phyloP scores from a whole-genome alignment of 2,888 invertebrate species.

The Axea sp. region DNA sequence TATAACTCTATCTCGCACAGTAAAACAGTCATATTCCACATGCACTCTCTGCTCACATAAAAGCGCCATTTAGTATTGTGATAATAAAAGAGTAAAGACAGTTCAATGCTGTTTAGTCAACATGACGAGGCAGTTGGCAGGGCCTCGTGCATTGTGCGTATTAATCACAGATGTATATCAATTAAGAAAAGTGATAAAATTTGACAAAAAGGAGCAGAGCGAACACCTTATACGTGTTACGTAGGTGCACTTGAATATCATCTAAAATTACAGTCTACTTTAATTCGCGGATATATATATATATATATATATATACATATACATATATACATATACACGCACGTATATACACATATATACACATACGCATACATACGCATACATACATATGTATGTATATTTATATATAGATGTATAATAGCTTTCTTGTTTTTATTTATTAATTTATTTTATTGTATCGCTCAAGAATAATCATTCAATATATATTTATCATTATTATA shows the following conservation, averaged over 20 bases:
- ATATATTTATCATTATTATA: conserved; percentile 74
- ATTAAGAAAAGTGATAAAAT: conserved; percentile 64
- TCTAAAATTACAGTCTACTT: conserved; percentile 71
- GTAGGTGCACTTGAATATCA: conserved; percentile 63
- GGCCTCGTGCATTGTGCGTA: conserved; percentile 65
- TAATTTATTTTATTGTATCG: conserved; percentile 5
- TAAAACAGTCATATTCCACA: conserved; percentile 55
- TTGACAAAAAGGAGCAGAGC: conserved; percentile 63
- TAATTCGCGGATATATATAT: conserved; percentile 71
- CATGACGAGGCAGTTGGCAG: conserved; percentile 42
- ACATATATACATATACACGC: neutral
- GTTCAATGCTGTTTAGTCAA: conserved; percentile 50
- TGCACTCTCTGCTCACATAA: conserved; percentile 48
- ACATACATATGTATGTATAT: too few species aligned
- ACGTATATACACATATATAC: neutral
- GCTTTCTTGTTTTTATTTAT: conserved; percentile 19
- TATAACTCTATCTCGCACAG: conserved; percentile 57
- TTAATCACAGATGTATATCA: conserved; percentile 66
- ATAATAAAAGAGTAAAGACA: conserved; percentile 52
- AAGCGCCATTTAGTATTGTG: conserved; percentile 31
- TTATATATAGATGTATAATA: conserved; percentile 70
- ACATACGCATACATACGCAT: too few species aligned
- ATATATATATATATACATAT: conserved; percentile 58
- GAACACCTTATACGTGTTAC: conserved; percentile 57
- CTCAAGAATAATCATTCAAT: conserved; percentile 67